A percentile compares a stretch with the other conserved stretches of the same genome.
Conservation (phyloP, 1,140 invertebrate genomes). For the Trachymyrmex septentrionalis region DNA sequence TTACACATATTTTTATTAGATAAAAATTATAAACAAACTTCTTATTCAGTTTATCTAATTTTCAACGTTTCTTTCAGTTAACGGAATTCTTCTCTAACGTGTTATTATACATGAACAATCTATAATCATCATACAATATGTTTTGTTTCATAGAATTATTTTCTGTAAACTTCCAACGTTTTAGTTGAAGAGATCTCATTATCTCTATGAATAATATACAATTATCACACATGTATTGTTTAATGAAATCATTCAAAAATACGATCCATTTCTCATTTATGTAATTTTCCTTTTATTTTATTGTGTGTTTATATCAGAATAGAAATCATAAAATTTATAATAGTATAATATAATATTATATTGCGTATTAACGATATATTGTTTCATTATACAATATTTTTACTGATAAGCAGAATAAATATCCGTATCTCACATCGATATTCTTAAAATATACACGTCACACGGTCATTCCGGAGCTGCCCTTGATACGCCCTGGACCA, state of each 20-base stretch:
- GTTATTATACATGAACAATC: background rate
- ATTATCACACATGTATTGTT: background rate
- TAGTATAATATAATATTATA: background rate
- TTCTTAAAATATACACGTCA: constrained; percentile 31
- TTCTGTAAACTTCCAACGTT: background rate
- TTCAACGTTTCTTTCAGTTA: background rate
- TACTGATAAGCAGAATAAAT: background rate
- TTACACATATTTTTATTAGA: too few relatives aligned
- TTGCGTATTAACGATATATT: background rate
- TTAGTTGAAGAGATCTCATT: background rate
- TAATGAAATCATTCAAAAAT: background rate
- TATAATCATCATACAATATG: background rate
- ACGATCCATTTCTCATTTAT: background rate
- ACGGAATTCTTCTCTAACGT: constrained; percentile 3
- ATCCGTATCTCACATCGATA: background rate
- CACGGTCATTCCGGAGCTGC: constrained; percentile 11
- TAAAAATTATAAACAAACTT: background rate
- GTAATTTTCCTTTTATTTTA: background rate
- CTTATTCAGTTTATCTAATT: background rate
- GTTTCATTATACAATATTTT: background rate
- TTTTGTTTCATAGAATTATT: background rate
- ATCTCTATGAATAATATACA: background rate
- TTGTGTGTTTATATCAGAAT: background rate
- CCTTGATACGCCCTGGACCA: constrained; percentile 53
- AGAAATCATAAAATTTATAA: background rate